Evolutionary conservation across 1,140 invertebrate genomes (phyloP), one percentile per base, ranked within the genome.

Genomic region (Drosophila lacertosa): DNA sequence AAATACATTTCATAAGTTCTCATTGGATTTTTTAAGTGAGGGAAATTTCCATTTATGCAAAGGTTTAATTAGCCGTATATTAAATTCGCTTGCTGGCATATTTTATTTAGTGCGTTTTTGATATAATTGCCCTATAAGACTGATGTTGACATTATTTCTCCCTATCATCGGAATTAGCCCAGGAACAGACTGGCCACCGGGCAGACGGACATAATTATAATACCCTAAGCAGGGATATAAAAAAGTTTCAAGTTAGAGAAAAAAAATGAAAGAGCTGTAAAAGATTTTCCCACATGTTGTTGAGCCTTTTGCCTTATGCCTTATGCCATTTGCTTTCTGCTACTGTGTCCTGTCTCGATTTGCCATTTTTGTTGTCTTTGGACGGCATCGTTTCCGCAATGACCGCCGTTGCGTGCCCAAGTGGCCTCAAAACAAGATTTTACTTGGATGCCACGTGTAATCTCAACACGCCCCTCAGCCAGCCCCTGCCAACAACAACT

Each of bases 331-430:
- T n/a, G 24, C 5, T 0, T 1, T 2, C 6, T 1, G 6, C 7
- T 29, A 5, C 7, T 50, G 58, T 15, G 48, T 51, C 26, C 60
- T 33, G 15, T 20, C 26, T 29, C 26, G 5, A 24, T 64, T 78
- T 66, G 53, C 60, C n/a, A n/a, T n/a, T n/a, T n/a, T n/a, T 72
- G 74, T 72, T 62, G 63, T 57, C n/a, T n/a, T 75, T 60, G 66
- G 48, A 26, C 37, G 60, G 58, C 68, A 74, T 75, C 20, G 55
- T 37, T 80, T 86, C 81, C 81, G 77, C 72, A 69, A 47, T 68
- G 76, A 47, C 63, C 64, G 54, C 37, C 59, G 57, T 69, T 88
- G 82, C 81, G 81, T 86, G 77, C 77, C 74, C 74, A 81, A 86
- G 82, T 77, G 77, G 77, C 82, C 69, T 39, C 62, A 35, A 54